Conservation (phyloP, 2,797 vertebrate genomes). For the Paguma larvata region DNA sequence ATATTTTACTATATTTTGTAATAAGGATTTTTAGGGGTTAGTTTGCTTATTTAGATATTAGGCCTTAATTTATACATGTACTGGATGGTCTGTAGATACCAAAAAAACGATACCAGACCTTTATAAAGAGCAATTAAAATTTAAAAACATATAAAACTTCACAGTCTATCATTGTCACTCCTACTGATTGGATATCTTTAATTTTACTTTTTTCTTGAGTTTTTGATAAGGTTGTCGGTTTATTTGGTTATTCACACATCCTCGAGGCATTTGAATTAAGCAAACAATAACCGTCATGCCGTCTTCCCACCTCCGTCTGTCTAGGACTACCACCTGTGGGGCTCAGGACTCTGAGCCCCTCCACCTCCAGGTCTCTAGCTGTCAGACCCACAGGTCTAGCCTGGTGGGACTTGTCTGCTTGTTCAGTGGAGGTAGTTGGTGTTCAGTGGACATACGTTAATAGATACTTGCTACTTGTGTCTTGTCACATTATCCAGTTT, state of each 20-base stretch:
- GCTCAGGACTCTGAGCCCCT: background rate
- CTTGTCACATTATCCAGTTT: background rate
- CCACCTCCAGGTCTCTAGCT: background rate
- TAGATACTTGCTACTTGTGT: background rate
- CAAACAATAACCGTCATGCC: background rate
- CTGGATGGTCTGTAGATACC: background rate
- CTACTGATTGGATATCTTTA: background rate
- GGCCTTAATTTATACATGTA: background rate
- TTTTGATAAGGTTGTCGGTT: background rate
- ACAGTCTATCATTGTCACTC: background rate
- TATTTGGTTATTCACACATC: background rate
- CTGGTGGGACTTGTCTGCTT: background rate
- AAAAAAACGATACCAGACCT: background rate
- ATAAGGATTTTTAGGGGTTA: background rate
- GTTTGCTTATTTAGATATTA: constrained; percentile 43
- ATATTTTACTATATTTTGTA: constrained; percentile 7
- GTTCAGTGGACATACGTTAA: background rate
- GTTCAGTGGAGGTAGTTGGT: background rate
- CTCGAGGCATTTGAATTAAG: background rate
- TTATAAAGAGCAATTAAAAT: background rate
- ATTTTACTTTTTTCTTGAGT: background rate
- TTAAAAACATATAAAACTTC: background rate
- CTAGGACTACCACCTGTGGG: too few relatives aligned
- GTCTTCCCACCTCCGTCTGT: background rate
- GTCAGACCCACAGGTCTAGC: background rate